These are phyloP conservation scores for Lumbricus terrestris DNA, from an alignment of 2,888 invertebrate genomes.

Conservation along the genomic window DNA sequence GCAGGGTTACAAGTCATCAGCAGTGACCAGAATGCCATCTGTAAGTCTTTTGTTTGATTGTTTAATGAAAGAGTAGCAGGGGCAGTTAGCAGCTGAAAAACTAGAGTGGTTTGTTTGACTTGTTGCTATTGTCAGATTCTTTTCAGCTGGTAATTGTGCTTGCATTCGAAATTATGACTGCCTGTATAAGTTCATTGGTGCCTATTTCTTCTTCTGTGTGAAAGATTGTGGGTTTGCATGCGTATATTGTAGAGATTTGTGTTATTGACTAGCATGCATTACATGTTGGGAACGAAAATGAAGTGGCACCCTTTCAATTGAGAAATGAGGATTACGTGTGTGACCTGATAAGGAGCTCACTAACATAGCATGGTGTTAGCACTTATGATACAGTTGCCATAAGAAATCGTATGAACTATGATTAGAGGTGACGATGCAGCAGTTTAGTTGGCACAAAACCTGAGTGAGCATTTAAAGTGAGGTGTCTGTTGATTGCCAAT, in stretches of 20 bases:
- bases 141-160: no score
- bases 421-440: neutral
- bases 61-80: constrained; percentile 68
- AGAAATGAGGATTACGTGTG: neutral
- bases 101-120: no score
- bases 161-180: no score
- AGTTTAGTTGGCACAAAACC: neutral
- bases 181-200: no score
- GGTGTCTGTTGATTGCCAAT: neutral
- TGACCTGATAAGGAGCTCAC: neutral
- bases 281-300: no score
- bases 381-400: neutral
- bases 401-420: neutral
- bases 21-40: neutral
- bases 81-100: no score
- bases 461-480: neutral
- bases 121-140: no score
- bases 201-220: no score
- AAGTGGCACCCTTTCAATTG: no score
- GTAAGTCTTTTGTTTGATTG: constrained; percentile 57
- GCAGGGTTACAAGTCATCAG: neutral
- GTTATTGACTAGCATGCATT: no score
- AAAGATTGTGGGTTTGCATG: no score
- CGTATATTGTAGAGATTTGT: no score
- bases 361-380: neutral